Conservation (phyloP, 2,113 vertebrate species). For the Spilogale gracilis region DNA sequence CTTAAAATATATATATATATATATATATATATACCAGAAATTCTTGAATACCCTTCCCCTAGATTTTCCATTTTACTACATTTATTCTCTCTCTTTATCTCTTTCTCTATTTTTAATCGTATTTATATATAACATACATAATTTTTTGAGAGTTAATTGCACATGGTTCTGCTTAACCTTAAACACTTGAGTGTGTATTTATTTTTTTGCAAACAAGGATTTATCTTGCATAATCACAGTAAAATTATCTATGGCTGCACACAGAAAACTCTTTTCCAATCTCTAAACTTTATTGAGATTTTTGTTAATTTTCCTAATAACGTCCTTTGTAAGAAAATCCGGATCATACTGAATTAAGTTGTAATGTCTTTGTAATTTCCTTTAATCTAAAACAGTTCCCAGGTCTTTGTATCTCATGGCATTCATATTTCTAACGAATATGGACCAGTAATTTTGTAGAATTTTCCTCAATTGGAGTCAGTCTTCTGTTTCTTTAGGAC, state of each 20-base stretch:
- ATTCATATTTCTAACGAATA: neutral
- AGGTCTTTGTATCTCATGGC: neutral
- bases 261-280: neutral
- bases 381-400: neutral
- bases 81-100: neutral
- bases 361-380: neutral
- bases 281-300: conserved; percentile 9
- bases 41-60: neutral
- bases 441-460: neutral
- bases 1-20: too few species aligned
- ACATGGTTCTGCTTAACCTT: neutral
- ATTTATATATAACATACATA: neutral
- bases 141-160: neutral
- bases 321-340: neutral
- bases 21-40: neutral
- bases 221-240: neutral
- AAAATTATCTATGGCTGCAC: neutral
- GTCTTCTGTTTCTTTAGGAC: neutral
- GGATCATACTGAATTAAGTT: neutral
- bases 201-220: neutral
- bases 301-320: conserved; percentile 6
- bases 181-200: neutral
- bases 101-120: neutral
- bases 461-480: neutral
- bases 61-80: neutral